A percentile compares a stretch with the other conserved stretches of the same genome.
Conservation (phyloP, 2,113 vertebrate genomes). For the Rafetus swinhoei region DNA sequence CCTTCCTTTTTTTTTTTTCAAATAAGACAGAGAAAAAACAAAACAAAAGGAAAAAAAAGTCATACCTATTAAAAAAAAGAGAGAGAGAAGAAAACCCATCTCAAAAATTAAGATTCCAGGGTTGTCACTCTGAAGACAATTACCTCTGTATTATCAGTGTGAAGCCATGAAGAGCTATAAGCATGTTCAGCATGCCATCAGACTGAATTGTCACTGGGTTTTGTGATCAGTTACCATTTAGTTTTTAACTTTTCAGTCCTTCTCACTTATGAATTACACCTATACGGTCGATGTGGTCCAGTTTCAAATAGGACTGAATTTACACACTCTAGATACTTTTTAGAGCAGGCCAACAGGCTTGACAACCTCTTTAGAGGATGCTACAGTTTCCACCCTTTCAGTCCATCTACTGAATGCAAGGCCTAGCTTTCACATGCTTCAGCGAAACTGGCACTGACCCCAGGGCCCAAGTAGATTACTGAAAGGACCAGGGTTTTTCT, state of each 20-base stretch:
- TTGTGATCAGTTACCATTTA: too few relatives aligned
- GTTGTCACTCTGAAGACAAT: too few relatives aligned
- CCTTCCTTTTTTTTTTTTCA: rapidly evolving
- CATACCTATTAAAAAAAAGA: neutral
- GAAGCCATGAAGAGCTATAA: too few relatives aligned
- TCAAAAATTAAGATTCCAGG: neutral
- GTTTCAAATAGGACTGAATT: neutral
- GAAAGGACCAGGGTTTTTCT: neutral
- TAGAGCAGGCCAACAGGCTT: neutral
- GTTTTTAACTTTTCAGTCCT: too few relatives aligned
- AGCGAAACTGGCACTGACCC: neutral
- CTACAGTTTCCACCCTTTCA: neutral
- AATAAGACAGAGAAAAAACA: neutral
- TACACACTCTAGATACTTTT: neutral
- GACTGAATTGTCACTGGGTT: too few relatives aligned
- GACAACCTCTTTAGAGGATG: neutral
- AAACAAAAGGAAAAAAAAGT: neutral
- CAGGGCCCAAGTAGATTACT: neutral
- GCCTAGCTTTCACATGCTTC: neutral
- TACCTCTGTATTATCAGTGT: too few relatives aligned
- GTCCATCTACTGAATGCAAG: neutral
- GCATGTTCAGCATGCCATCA: too few relatives aligned
- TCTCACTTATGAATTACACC: too few relatives aligned
- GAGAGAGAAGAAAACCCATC: neutral
- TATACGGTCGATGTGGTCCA: neutral